Evolutionary conservation across 2,888 invertebrate genomes (phyloP), one percentile per base, ranked within the genome.

Genomic region (Polyommatus iphigenia): DNA sequence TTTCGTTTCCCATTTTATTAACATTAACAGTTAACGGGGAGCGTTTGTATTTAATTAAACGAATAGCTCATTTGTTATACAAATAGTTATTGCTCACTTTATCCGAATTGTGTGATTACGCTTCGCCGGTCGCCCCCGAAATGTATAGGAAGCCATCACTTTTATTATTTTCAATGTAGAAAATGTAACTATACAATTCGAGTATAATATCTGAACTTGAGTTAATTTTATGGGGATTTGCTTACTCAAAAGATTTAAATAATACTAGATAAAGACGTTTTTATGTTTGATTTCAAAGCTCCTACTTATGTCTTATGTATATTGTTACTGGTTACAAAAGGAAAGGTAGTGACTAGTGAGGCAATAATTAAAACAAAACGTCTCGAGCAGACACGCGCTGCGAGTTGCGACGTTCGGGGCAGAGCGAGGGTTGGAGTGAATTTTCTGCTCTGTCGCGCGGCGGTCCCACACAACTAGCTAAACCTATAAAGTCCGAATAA

Each of bases 1-100:
- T 93, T 93, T 88, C 85, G 89, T 87, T 89, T 90, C 86, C 89
- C 90, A 88, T 92, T 92, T 91, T 90, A 92, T 92, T 91, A 90
- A 90, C 90, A 89, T 88, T 87, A 87, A 87, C 84, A 87, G 85
- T 90, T 90, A 89, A 86, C 87, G 84, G 86, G 88, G 84, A 84
- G 86, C 82, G 87, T 73, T 88, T 89, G 86, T 88, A 85, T 87
- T 82, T 82, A 82, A 85, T 83, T 84, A 84, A 81, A 85, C 85
- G 85, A 84, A 85, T 86, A 80, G 81, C 79, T 72, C 29, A 73
- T 77, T 72, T 72, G 57, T 78, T 78, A 57, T 46, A 62, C 57
- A 77, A 71, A 77, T 71, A 79, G 73, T 71, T 32, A 77, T 46
- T 20, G 29, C 54, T 29, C 73, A 73, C 62, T 24, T 78, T 75